Evolutionary conservation across 2,888 invertebrate species (phyloP).

Genomic region (Nemoura dubitans): DNA sequence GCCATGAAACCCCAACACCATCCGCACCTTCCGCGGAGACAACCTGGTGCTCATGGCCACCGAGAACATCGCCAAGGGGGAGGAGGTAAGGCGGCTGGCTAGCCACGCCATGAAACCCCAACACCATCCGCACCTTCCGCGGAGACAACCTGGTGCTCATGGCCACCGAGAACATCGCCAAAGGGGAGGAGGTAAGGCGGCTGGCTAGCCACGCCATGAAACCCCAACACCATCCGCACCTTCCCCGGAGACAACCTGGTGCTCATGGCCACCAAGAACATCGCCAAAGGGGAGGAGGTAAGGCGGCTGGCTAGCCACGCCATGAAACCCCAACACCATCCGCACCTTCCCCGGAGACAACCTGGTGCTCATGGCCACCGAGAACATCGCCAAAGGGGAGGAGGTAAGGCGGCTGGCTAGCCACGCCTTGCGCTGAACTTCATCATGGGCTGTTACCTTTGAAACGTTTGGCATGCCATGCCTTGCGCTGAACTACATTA

Average conservation of each 20-base stretch:
- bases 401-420: neutral
- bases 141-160: neutral
- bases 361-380: neutral
- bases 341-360: neutral
- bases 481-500: no score
- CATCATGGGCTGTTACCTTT: no score
- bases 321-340: neutral
- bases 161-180: neutral
- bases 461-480: no score
- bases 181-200: neutral
- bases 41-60: neutral
- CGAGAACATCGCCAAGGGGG: neutral
- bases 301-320: neutral
- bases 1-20: neutral
- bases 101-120: neutral
- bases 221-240: neutral
- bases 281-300: neutral
- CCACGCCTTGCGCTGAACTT: no score
- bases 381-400: neutral
- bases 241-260: neutral
- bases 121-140: neutral
- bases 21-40: neutral
- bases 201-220: neutral
- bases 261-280: neutral
- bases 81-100: conserved; percentile 2